These are phyloP conservation scores for Henricia sp. DNA, from an alignment of 53 echinoderm and acorn worm genomes.

Conservation along the genomic window DNA sequence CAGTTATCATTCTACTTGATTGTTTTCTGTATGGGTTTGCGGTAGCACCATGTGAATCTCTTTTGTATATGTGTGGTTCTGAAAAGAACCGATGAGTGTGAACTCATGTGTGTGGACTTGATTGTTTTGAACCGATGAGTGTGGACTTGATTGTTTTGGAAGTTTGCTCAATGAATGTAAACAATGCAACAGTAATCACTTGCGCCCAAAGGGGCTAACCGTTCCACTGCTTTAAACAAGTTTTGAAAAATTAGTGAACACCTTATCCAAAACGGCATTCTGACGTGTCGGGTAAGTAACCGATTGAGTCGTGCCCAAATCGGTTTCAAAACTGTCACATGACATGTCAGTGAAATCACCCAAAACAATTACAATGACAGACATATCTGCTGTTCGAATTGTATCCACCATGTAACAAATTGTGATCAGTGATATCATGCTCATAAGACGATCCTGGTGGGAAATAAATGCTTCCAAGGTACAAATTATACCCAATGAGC, in stretches of 20 bases:
- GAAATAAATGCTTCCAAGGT: too few relatives aligned
- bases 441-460: too few relatives aligned
- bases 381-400: not conserved
- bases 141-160: not conserved
- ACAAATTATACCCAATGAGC: too few relatives aligned
- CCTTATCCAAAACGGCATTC: not conserved
- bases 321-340: not conserved
- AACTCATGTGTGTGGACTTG: too few relatives aligned
- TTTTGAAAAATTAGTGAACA: not conserved
- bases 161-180: slow-evolving; percentile 1
- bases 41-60: too few relatives aligned
- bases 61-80: too few relatives aligned
- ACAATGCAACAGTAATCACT: slow-evolving; percentile 8
- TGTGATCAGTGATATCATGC: too few relatives aligned
- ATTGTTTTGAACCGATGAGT: too few relatives aligned
- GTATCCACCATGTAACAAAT: not conserved
- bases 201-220: slow-evolving; percentile 2
- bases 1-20: not conserved
- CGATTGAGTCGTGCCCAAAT: not conserved
- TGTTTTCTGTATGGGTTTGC: too few relatives aligned
- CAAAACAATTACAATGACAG: not conserved
- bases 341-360: slow-evolving; percentile 6
- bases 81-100: too few relatives aligned
- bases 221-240: not conserved
- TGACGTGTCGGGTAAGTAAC: not conserved